phyloP scores from a whole-genome alignment of 2,113 vertebrate species.

The Typhlomys cinereus region DNA sequence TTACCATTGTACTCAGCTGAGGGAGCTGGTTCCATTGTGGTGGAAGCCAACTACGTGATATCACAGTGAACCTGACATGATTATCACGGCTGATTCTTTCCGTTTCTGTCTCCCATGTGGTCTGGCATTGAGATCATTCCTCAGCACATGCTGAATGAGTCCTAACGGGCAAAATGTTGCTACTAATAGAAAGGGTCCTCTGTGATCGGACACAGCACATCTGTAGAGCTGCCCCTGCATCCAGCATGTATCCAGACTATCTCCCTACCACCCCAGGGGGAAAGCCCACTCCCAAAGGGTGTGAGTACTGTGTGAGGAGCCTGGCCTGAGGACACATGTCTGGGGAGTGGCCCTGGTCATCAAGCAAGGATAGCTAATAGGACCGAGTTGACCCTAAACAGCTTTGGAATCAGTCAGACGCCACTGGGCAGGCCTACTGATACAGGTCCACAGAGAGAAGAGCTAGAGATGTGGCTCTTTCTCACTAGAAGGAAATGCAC shows the following conservation, averaged over 20 bases:
- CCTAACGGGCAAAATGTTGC: no score
- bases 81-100: no score
- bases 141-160: not conserved
- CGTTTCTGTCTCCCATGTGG: not conserved
- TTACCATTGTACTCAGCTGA: fast-evolving
- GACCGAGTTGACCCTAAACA: no score
- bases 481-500: not conserved
- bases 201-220: fast-evolving
- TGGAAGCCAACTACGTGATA: fast-evolving
- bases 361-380: not conserved
- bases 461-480: not conserved
- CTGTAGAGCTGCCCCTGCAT: not conserved
- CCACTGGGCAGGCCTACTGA: fast-evolving
- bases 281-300: not conserved
- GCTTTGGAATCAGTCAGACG: not conserved
- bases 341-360: not conserved
- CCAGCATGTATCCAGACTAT: no score
- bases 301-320: not conserved
- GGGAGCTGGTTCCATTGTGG: fast-evolving
- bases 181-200: fast-evolving
- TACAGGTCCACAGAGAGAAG: not conserved
- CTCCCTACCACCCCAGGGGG: not conserved
- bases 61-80: not conserved
- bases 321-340: no score
- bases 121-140: not conserved